phyloP scores from a whole-genome alignment of 2,113 vertebrate genomes.

The Phasianus colchicus region DNA sequence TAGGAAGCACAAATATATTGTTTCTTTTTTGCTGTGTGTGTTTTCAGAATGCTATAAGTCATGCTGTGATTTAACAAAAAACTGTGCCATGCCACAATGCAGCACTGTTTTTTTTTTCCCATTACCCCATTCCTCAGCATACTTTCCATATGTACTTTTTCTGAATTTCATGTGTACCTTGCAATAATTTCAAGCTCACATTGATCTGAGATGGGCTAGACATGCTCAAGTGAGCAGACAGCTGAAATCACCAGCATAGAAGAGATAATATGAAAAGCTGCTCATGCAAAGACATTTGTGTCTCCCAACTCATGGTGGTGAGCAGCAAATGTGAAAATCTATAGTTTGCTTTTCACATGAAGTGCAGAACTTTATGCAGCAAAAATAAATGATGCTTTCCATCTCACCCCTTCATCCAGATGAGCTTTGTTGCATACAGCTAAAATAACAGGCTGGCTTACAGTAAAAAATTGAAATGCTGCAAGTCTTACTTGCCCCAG shows the following conservation, averaged over 20 bases:
- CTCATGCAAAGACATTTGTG: neutral
- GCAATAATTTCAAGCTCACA: slow-evolving; percentile 61
- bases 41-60: slow-evolving; percentile 9
- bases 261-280: slow-evolving; percentile 40
- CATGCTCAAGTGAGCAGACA: neutral
- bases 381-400: neutral
- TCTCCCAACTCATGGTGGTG: neutral
- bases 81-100: neutral
- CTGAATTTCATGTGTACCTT: slow-evolving; percentile 12
- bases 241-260: neutral
- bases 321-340: slow-evolving; percentile 31
- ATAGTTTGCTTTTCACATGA: slow-evolving; percentile 6
- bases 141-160: slow-evolving; percentile 28
- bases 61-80: neutral
- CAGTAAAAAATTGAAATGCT: neutral
- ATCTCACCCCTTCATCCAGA: neutral
- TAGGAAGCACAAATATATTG: slow-evolving; percentile 12
- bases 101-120: slow-evolving; percentile 19
- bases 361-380: neutral
- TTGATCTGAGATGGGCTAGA: slow-evolving; percentile 48
- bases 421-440: neutral
- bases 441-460: neutral
- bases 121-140: neutral
- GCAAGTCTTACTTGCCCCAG: neutral
- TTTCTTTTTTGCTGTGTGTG: slow-evolving; percentile 40